Evolutionary conservation across 2,113 vertebrate genomes (phyloP).

Genomic region (Manacus vitellinus): DNA sequence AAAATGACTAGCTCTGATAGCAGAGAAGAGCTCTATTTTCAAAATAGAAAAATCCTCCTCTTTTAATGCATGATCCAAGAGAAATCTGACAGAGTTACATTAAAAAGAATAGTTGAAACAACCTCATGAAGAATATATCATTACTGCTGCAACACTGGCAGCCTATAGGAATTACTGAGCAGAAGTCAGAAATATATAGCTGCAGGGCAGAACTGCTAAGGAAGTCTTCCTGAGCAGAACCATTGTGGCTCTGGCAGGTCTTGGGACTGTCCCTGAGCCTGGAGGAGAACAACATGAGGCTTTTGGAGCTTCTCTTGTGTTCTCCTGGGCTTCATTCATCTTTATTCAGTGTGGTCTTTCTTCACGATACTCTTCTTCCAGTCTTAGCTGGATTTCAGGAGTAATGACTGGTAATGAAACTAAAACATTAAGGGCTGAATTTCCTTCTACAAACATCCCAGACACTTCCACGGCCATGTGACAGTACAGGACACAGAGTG

Average conservation of each 20-base stretch:
- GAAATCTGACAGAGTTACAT: background rate
- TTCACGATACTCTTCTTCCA: background rate
- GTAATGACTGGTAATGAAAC: background rate
- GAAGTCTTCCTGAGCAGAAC: background rate
- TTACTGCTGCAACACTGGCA: background rate
- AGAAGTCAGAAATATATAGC: background rate
- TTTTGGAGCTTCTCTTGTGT: background rate
- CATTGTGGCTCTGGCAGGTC: background rate
- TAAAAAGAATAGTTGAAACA: background rate
- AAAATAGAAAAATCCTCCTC: background rate
- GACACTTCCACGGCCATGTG: rapidly evolving
- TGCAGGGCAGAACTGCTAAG: background rate
- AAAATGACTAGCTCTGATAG: background rate
- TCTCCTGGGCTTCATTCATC: background rate
- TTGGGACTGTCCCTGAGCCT: background rate
- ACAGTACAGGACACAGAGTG: background rate
- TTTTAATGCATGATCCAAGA: background rate
- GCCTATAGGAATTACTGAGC: background rate
- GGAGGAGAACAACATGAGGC: rapidly evolving
- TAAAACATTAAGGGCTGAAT: background rate
- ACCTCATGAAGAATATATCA: background rate
- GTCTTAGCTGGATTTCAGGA: background rate
- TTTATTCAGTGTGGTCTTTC: background rate
- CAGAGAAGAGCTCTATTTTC: background rate
- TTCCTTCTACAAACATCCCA: background rate